Base-by-base conservation (phyloP, 1,140 invertebrate genomes). In the Drosophila neocordata region DNA sequence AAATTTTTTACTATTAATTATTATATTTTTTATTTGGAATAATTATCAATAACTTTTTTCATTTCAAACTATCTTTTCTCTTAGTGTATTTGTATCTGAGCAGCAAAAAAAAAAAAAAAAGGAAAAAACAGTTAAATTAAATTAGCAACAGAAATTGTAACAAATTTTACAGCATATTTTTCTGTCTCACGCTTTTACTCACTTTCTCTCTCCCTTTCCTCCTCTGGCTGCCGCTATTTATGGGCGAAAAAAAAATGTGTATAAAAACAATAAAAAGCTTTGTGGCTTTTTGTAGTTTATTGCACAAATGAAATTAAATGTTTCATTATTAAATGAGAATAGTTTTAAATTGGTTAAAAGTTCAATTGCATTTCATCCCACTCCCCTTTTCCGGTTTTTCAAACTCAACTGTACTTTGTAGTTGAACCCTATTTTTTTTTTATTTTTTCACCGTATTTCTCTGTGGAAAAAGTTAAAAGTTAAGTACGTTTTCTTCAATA, bases 101-200 rank as follows among this genome's bases (percentile, higher is more conserved):
- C 24, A 31, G 53, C 6, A 52, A 31, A 57, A 38, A 27, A 48
- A 37, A 51, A 24, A 56, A 18, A 6, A 57, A 13, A 18, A 15
- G 13, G 35, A 57, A 56, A 71, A 61, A 81, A 75, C 55, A 74
- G 56, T 85, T 66, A 85, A 85, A 85, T 81, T 78, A 78, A 85
- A 87, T 87, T 87, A 81, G 81, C 73, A 69, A 71, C 41, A 44
- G 41, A 78, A 78, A 72, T 78, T 81, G 53, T 74, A 74, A 75
- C 73, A 71, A 85, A 80, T 74, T 66, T 69, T 63, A 35, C 34
- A 59, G 51, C 55, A 37, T 44, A 55, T 31, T 34, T 9, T 44
- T 31, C 31, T 35, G 22, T 41, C 12, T 56, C 37, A 18, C 41
- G 27, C 38, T 56, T 31, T 34, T 38, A 44, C 13, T 5, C 1